Evolutionary conservation across 2,113 vertebrate genomes (phyloP).

Genomic region (Gadus chalcogrammus): DNA sequence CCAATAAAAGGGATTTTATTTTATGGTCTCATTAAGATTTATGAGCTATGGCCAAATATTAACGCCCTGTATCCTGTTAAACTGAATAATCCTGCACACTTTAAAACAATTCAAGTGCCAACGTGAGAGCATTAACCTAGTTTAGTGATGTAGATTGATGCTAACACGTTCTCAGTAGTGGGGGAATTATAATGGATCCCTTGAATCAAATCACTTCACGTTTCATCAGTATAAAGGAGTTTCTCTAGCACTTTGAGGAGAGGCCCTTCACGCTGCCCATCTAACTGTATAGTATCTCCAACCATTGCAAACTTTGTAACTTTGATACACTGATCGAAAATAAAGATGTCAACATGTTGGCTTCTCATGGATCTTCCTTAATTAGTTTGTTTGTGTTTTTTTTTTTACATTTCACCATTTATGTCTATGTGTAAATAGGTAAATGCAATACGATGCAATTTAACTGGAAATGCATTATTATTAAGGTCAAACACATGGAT

Average conservation of each 20-base stretch:
- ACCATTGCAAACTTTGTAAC: too few relatives aligned
- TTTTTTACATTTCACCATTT: too few relatives aligned
- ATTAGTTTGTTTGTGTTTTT: too few relatives aligned
- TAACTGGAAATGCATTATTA: too few relatives aligned
- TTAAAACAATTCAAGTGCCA: conserved; percentile 14
- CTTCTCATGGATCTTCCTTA: too few relatives aligned
- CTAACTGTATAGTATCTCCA: conserved; percentile 3
- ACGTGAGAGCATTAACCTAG: conserved; percentile 13
- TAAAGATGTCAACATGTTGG: too few relatives aligned
- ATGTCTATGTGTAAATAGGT: too few relatives aligned
- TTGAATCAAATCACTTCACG: conserved; percentile 25
- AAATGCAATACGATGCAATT: too few relatives aligned
- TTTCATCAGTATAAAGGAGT: conserved; percentile 3
- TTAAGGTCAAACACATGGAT: too few relatives aligned
- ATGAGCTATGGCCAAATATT: conserved; percentile 15
- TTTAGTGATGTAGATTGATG: conserved; percentile 11
- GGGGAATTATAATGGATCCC: conserved; percentile 11
- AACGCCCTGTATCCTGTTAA: background rate
- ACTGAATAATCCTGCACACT: background rate
- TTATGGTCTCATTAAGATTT: conserved; percentile 27
- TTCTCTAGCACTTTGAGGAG: too few relatives aligned
- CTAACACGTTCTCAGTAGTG: conserved; percentile 26
- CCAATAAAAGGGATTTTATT: conserved; percentile 69
- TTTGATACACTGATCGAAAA: too few relatives aligned
- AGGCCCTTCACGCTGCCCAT: too few relatives aligned